Base-by-base conservation (phyloP, 2,113 vertebrate genomes). In the Antigone vipio region DNA sequence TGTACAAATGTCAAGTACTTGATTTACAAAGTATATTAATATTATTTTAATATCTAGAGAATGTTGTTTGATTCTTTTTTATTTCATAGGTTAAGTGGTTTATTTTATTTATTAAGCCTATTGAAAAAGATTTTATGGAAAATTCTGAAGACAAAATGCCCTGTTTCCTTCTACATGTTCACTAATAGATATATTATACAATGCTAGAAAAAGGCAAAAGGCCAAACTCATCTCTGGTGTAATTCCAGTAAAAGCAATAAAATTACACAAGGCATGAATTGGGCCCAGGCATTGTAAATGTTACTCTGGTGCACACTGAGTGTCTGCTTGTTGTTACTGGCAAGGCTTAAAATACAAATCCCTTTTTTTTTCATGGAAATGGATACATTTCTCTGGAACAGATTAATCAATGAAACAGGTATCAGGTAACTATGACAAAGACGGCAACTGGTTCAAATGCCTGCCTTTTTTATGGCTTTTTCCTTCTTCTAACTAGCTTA, bases 191-290 rank as follows among this genome's bases (percentile, higher is more conserved):
- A 84, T 63, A 95, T 95, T 97, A 94, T 97, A 96, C 85, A 94
- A 95, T 72, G 88, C 66, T 95, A 96, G 93, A 93, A 92, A 95
- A 96, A 96, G 82, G 89, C 91, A 95, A 95, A 96, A 91, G 92
- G 87, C 93, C 92, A 93, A 96, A 92, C 91, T 92, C 86, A 95
- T 96, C 93, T 88, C 92, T 96, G 93, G 93, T 97, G 95, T 93
- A 96, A 96, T 97, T 96, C 97, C 97, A 97, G 92, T 95, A 96
- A 97, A 97, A 97, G 91, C 94, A 94, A 89, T 97, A 97, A 96
- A 97, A 93, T 97, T 95, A 93, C 96, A 97, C 96, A 96, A 97
- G 96, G 94, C 96, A 97, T 97, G 94, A 96, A 97, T 97, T 94
- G 97, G 97, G 97, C 95, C 93, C 93, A 96, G 93, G 91, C 94